Conservation (phyloP, 2,888 invertebrate species). For the Amphipyra tragopoginis region DNA sequence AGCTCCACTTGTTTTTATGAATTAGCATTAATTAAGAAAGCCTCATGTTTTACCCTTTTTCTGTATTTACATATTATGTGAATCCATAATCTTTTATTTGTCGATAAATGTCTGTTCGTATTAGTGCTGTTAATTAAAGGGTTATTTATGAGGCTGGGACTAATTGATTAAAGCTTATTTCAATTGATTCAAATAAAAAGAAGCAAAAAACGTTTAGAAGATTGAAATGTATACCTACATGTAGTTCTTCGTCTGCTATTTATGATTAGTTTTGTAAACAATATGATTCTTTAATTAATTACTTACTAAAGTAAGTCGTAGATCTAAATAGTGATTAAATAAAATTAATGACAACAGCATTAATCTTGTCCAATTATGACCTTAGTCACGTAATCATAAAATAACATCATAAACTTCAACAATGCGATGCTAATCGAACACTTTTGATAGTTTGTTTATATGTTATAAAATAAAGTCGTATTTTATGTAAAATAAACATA, state of each 20-base stretch:
- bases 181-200: not conserved
- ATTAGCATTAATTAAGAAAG: conserved; percentile 35
- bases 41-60: conserved; percentile 31
- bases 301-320: conserved; percentile 20
- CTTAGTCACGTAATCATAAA: conserved; percentile 33
- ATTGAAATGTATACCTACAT: not conserved
- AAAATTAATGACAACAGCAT: conserved; percentile 16
- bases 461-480: conserved; percentile 26
- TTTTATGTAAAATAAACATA: conserved; percentile 42
- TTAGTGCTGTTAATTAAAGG: conserved; percentile 28
- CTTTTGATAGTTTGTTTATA: conserved; percentile 31
- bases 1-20: conserved; percentile 36
- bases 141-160: not conserved
- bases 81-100: conserved; percentile 33
- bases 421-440: conserved; percentile 33
- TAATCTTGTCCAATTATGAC: conserved; percentile 23
- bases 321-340: conserved; percentile 22
- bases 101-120: conserved; percentile 26
- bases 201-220: not conserved
- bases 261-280: not conserved
- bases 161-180: conserved; percentile 13
- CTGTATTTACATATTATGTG: conserved; percentile 22
- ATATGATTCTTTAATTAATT: conserved; percentile 5
- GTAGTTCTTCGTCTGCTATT: not conserved
- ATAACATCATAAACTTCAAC: conserved; percentile 29